A percentile compares a stretch with the other conserved stretches of the same genome.
Conservation (phyloP, 2,888 invertebrate species). For the Tiphia femorata region DNA sequence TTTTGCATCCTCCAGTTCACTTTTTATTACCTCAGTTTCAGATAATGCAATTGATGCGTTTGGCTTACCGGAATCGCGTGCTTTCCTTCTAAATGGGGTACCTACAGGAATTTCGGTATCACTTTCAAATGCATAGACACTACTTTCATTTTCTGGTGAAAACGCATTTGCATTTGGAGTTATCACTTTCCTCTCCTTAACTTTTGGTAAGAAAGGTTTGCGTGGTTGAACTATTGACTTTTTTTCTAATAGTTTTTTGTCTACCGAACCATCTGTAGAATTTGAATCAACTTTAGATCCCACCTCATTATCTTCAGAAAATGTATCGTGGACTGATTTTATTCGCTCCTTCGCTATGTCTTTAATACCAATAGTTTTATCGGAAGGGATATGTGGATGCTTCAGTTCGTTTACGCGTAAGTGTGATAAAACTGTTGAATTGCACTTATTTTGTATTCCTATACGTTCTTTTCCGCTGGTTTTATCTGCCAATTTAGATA, state of each 20-base stretch:
- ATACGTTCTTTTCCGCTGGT: conserved; percentile 28
- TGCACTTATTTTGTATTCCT: conserved; percentile 16
- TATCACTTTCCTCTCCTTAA: conserved; percentile 70
- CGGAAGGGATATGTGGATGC: conserved; percentile 1
- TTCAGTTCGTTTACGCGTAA: conserved; percentile 13
- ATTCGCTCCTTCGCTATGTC: conserved; percentile 57
- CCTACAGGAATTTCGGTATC: conserved; percentile 74
- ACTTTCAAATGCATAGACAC: conserved; percentile 80
- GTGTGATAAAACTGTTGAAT: conserved; percentile 12
- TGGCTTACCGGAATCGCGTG: conserved; percentile 50
- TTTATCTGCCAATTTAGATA: conserved; percentile 55
- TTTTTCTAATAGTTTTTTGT: conserved; percentile 52
- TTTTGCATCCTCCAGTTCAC: conserved; percentile 1
- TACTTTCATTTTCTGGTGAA: conserved; percentile 78
- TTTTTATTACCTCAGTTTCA: neutral
- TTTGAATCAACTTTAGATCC: conserved; percentile 55
- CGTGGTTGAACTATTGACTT: conserved; percentile 68
- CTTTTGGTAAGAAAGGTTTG: conserved; percentile 73
- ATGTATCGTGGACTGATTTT: conserved; percentile 34
- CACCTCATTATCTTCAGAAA: conserved; percentile 54
- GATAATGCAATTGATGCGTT: conserved; percentile 1
- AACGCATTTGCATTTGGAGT: conserved; percentile 73
- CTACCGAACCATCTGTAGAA: conserved; percentile 44
- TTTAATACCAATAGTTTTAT: conserved; percentile 19
- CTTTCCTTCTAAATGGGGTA: conserved; percentile 71